phyloP scores from a whole-genome alignment of 2,113 vertebrate genomes.

The Psilopogon haemacephalus region DNA sequence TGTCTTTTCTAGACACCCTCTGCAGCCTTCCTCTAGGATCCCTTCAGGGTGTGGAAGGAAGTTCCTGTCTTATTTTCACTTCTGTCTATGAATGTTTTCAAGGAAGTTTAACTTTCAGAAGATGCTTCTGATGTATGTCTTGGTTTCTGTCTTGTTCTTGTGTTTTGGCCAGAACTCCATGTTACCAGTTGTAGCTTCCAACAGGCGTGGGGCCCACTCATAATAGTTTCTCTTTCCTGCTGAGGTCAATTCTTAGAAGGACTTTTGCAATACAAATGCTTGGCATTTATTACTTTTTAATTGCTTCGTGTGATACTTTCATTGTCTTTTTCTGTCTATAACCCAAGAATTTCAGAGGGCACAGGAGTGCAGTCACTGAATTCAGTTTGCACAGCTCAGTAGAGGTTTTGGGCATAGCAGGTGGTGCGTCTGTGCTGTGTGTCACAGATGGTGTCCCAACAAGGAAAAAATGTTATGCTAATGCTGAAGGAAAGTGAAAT shows the following conservation, averaged over 20 bases:
- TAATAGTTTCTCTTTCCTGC: conserved; percentile 43
- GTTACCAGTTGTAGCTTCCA: conserved; percentile 5
- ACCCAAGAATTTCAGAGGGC: conserved; percentile 9
- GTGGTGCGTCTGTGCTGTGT: neutral
- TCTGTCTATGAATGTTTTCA: neutral
- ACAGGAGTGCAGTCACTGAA: neutral
- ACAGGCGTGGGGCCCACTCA: neutral
- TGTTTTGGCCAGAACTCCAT: neutral
- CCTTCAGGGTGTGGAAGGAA: neutral
- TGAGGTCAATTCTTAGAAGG: conserved; percentile 22
- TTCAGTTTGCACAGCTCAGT: neutral
- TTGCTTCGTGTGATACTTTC: conserved; percentile 20
- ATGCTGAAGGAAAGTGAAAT: neutral
- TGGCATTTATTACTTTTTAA: conserved; percentile 44
- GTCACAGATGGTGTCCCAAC: neutral
- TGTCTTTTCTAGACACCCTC: too few relatives aligned
- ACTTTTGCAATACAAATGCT: conserved; percentile 38
- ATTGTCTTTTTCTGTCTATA: conserved; percentile 51
- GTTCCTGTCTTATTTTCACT: neutral
- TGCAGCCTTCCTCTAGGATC: too few relatives aligned
- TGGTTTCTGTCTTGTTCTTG: neutral
- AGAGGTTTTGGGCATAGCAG: conserved; percentile 17
- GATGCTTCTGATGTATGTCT: neutral
- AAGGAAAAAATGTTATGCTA: neutral
- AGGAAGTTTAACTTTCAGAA: neutral